Evolutionary conservation across 2,797 vertebrate species (phyloP).

Genomic region (Darevskia mixta): DNA sequence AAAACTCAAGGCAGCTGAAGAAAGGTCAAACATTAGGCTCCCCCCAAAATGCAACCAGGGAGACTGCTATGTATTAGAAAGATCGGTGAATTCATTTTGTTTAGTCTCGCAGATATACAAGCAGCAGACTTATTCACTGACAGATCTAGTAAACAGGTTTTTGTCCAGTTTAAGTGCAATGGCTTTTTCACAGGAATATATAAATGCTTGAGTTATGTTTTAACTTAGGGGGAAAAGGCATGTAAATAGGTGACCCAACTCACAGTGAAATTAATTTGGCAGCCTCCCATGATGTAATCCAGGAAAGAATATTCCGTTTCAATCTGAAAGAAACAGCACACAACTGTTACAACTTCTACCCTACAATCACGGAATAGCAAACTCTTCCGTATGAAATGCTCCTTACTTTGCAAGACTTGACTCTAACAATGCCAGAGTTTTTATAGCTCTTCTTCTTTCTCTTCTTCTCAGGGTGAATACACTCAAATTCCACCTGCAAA

Average conservation of each 20-base stretch:
- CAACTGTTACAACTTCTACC: constrained; percentile 5
- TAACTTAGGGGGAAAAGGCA: neutral
- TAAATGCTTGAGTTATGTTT: neutral
- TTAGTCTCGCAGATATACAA: neutral
- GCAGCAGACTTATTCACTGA: neutral
- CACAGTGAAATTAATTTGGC: constrained; percentile 95
- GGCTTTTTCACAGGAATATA: neutral
- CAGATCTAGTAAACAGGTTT: neutral
- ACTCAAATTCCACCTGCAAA: constrained; percentile 88
- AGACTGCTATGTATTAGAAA: neutral
- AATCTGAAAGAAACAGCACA: constrained; percentile 73
- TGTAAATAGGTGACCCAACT: constrained; percentile 61
- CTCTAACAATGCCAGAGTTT: constrained; percentile 88
- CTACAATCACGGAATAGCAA: neutral
- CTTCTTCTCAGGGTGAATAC: constrained; percentile 91
- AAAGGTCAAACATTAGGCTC: neutral
- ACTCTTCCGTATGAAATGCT: fast-evolving
- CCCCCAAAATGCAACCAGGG: neutral
- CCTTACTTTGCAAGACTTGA: constrained; percentile 89
- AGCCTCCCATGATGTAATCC: constrained; percentile 95
- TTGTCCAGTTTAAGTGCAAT: neutral
- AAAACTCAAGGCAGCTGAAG: neutral
- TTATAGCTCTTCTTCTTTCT: constrained; percentile 95
- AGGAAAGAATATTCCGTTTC: constrained; percentile 88
- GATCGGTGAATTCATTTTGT: neutral